Evolutionary conservation across 1,140 invertebrate genomes (phyloP).

Genomic region (Zelostemma sp.): DNA sequence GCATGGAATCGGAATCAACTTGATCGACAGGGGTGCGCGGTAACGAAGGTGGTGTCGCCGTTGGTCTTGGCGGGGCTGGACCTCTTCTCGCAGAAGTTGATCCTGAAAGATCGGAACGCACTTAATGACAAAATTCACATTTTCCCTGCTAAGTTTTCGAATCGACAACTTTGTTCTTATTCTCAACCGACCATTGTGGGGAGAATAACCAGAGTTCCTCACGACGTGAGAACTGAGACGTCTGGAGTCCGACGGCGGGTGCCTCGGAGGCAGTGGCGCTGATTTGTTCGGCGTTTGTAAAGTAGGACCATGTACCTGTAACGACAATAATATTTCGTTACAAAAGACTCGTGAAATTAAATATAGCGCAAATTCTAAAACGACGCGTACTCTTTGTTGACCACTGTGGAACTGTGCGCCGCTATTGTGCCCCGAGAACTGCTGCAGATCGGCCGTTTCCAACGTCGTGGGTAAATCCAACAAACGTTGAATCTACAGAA

Average conservation of each 20-base stretch:
- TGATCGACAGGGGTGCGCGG: constrained; percentile 70
- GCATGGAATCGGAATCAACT: constrained; percentile 67
- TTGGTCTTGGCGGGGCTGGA: constrained; percentile 70
- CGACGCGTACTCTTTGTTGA: constrained; percentile 65
- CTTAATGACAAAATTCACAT: no score
- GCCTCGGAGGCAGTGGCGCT: constrained; percentile 72
- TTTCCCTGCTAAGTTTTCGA: no score
- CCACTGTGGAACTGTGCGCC: constrained; percentile 57
- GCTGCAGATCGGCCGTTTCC: constrained; percentile 79
- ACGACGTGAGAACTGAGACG: constrained; percentile 70
- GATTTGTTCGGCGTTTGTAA: constrained; percentile 72
- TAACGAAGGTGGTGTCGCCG: constrained; percentile 71
- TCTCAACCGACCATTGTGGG: constrained; percentile 71
- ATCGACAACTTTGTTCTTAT: no score
- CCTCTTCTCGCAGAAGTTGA: constrained; percentile 68
- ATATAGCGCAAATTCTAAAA: background rate
- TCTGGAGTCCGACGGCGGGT: constrained; percentile 74
- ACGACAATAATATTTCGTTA: constrained; percentile 5
- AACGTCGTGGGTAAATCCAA: constrained; percentile 90
- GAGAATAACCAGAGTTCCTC: constrained; percentile 72
- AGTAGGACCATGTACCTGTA: constrained; percentile 56
- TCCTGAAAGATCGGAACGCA: no score
- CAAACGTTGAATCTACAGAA: constrained; percentile 82
- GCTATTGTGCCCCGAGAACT: constrained; percentile 56
- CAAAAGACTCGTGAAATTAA: background rate